Evolutionary conservation across 2,888 invertebrate genomes (phyloP), one percentile per base, ranked within the genome.

Genomic region (Byasa hedistus): DNA sequence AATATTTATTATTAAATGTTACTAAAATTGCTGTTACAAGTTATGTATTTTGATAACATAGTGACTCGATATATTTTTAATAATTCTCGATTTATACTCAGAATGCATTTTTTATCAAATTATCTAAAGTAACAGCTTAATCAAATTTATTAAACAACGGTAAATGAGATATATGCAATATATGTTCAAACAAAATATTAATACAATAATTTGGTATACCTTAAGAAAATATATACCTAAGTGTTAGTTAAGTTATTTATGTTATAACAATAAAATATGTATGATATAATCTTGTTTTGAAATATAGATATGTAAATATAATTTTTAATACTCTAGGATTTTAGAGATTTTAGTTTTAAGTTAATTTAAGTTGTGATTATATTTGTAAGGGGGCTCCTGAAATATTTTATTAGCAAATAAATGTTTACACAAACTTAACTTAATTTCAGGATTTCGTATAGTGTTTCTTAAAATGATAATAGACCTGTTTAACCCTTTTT

Each of bases 351-450:
- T 48, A 39, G 39, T 39, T 2, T 12, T 39, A 17, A 48, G 48
- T 48, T 12, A 48, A 12, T 7, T 48, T 48, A 48, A 4, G n/a
- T n/a, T 48, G n/a, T n/a, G 19, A 48, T 48, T 19, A 2, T 48
- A 3, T 48, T n/a, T n/a, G 48, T n/a, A n/a, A 48, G 8, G n/a
- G 48, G n/a, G 48, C 48, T 19, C 48, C 48, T 48, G n/a, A 48
- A 48, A 48, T 48, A 48, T 8, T 48, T n/a, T n/a, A 48, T 48
- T 48, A 48, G 48, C 48, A 48, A 48, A 48, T 48, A 48, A 48
- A 48, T 4, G n/a, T 48, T 48, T 48, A 48, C n/a, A 7, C n/a
- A 48, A 48, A 48, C 5, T n/a, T 48, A 4, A 5, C 48, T 48
- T 4, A 17, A 12, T 17, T 57, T 4, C 4, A 44, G 1, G 17